These are phyloP conservation scores for Prunella himalayana DNA, from an alignment of 2,113 vertebrate species.

Conservation along the genomic window DNA sequence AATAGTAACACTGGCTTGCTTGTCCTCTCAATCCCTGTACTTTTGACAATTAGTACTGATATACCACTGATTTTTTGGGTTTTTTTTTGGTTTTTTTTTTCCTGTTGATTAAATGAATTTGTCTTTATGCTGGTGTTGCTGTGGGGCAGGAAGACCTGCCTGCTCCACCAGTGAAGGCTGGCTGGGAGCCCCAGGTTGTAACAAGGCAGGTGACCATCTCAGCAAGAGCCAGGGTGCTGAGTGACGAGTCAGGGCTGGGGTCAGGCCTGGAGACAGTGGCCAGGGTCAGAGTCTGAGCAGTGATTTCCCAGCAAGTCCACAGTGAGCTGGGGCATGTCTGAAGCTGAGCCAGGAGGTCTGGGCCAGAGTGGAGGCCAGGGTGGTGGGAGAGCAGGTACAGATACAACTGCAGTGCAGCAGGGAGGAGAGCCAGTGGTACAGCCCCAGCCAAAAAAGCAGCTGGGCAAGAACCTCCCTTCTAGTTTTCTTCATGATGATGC, in stretches of 20 bases:
- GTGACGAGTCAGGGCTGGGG: rapidly evolving
- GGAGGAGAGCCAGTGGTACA: not conserved
- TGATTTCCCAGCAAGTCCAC: not conserved
- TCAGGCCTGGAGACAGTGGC: not conserved
- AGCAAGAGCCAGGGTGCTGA: not conserved
- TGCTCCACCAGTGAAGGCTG: not conserved
- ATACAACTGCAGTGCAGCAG: rapidly evolving
- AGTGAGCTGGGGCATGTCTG: not conserved
- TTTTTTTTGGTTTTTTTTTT: not conserved
- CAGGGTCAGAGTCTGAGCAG: not conserved
- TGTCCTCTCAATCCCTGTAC: not conserved
- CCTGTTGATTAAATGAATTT: not conserved
- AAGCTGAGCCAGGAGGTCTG: not conserved
- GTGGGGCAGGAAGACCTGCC: not conserved
- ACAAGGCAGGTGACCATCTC: not conserved
- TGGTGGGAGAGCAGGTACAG: not conserved
- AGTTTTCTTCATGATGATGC: not conserved
- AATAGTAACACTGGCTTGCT: not conserved
- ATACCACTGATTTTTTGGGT: not conserved
- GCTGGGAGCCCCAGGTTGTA: rapidly evolving
- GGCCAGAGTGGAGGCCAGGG: not conserved
- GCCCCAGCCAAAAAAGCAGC: not conserved
- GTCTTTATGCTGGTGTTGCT: not conserved
- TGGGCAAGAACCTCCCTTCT: not conserved
- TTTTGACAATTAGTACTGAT: not conserved